Evolutionary conservation across 1,140 invertebrate species (phyloP).

Genomic region (Metopolophium dirhodum): DNA sequence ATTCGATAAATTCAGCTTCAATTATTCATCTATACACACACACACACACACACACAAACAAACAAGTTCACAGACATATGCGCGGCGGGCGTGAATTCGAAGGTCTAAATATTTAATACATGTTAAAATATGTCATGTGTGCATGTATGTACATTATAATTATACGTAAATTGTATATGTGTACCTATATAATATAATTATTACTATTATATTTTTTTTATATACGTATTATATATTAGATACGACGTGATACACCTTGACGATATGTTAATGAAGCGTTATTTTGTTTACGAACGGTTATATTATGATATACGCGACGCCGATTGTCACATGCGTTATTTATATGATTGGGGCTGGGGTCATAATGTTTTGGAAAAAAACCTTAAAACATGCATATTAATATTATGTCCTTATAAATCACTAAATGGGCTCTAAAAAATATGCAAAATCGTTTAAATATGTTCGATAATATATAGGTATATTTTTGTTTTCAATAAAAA

Average conservation of each 20-base stretch:
- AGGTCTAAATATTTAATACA: neutral
- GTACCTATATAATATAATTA: neutral
- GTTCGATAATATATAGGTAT: neutral
- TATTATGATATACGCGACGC: neutral
- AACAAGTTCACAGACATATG: neutral
- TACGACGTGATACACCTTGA: slow-evolving; percentile 7
- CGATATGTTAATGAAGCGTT: slow-evolving; percentile 38
- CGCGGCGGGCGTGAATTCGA: neutral
- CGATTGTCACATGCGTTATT: neutral
- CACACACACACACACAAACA: neutral
- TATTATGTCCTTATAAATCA: neutral
- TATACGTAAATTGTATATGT: neutral
- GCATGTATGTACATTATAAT: neutral
- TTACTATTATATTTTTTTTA: neutral
- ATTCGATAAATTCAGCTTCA: neutral
- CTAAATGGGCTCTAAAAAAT: neutral
- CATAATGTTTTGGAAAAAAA: neutral
- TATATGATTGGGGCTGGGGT: neutral
- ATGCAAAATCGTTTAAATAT: neutral
- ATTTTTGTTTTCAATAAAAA: too few relatives aligned
- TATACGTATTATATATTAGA: neutral
- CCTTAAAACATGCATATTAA: neutral
- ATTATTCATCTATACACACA: neutral
- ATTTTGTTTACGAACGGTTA: neutral
- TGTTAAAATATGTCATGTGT: slow-evolving; percentile 3